Conservation (phyloP, 1,140 invertebrate genomes). For the Habropoda laboriosa region DNA sequence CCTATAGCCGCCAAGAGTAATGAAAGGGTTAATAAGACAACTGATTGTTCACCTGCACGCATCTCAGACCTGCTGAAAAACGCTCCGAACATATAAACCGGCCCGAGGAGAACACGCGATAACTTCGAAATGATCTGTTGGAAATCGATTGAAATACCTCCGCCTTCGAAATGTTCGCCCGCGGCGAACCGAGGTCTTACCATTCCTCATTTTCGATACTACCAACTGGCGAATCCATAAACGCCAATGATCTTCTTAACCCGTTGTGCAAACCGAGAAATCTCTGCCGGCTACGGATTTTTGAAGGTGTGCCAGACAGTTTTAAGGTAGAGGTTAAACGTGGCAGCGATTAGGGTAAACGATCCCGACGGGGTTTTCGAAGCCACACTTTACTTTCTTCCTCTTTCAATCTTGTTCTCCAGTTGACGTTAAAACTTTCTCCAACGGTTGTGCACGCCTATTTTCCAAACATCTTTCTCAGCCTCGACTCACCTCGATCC, state of each 20-base stretch:
- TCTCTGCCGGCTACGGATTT: conserved; percentile 2
- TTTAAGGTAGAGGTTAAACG: conserved; percentile 48
- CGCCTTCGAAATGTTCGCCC: neutral
- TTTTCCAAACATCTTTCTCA: conserved; percentile 23
- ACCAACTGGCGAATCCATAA: conserved; percentile 15
- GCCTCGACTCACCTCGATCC: conserved; percentile 1
- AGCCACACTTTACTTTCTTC: conserved; percentile 24
- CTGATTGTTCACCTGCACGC: neutral
- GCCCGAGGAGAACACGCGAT: neutral
- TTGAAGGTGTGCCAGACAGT: conserved; percentile 9
- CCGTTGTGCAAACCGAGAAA: conserved; percentile 46
- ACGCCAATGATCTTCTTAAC: conserved; percentile 16
- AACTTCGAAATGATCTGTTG: conserved; percentile 7
- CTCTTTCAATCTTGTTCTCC: conserved; percentile 68
- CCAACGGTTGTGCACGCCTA: conserved; percentile 1
- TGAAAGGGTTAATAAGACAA: conserved; percentile 20
- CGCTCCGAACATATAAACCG: conserved; percentile 25
- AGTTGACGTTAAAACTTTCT: conserved; percentile 70
- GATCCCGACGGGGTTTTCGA: conserved; percentile 64
- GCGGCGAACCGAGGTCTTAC: neutral
- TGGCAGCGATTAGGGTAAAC: conserved; percentile 68
- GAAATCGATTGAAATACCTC: conserved; percentile 12
- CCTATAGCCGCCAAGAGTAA: too few relatives aligned
- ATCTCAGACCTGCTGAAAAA: conserved; percentile 6
- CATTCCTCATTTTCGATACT: neutral